Evolutionary conservation across 2,797 vertebrate species (phyloP).

Genomic region (Rousettus madagascariensis): DNA sequence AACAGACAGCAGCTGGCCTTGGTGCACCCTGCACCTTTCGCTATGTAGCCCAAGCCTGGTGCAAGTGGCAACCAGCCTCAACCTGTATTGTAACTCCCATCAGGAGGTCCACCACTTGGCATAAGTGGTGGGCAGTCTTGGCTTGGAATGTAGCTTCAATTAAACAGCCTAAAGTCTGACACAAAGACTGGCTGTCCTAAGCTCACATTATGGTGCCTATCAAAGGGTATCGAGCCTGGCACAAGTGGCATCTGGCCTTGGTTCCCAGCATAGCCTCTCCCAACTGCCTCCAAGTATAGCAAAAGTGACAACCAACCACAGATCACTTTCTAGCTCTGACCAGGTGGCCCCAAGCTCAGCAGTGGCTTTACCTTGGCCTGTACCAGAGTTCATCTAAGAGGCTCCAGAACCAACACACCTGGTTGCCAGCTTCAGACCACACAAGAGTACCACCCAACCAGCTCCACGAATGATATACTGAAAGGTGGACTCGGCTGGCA

Average conservation of each 20-base stretch:
- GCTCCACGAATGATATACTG: neutral
- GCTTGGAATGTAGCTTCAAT: neutral
- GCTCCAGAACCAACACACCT: neutral
- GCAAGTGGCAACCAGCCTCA: neutral
- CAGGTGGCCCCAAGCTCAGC: neutral
- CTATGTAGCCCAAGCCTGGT: neutral
- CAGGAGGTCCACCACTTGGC: neutral
- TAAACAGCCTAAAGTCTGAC: neutral
- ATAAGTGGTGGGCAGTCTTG: neutral
- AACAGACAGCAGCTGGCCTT: too few species aligned
- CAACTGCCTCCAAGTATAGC: too few species aligned
- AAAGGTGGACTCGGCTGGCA: neutral
- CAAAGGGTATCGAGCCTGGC: neutral
- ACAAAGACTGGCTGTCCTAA: neutral
- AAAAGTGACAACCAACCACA: too few species aligned
- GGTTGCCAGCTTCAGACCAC: neutral
- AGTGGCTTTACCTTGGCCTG: neutral
- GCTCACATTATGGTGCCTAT: neutral
- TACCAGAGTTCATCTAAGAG: neutral
- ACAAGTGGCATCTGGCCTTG: too few species aligned
- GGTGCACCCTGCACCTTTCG: neutral
- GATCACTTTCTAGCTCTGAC: too few species aligned
- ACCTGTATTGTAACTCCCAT: neutral
- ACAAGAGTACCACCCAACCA: neutral
- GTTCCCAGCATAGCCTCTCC: too few species aligned